Evolutionary conservation across 2,797 vertebrate genomes (phyloP), one percentile per base, ranked within the genome.

Genomic region (Cephalopachus bancanus): DNA sequence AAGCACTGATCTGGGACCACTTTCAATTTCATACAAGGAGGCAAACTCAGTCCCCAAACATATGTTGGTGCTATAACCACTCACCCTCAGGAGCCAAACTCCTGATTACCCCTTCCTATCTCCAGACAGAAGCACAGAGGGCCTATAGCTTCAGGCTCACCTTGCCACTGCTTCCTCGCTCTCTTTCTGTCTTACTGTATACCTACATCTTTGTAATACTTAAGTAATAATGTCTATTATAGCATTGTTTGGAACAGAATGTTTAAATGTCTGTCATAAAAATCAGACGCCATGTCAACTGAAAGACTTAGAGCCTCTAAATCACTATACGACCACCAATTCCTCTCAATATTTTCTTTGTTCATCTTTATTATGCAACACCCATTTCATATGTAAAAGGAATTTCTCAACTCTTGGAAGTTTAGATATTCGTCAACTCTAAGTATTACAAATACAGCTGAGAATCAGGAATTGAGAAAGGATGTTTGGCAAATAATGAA

Each of bases 401-500:
- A 75, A 85, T 67, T 88, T 85, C 26, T 28, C 30, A 71, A 85
- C 19, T 83, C 76, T n/a, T 95, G 30, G 16, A 79, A 92, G 33
- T 57, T 72, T 80, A 84, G 7, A 87, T 85, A 64, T 72, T 51
- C n/a, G 79, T 78, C 74, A 92, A 19, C 22, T 74, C 86, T 59
- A 83, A 79, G 30, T 65, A 83, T 44, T 76, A 28, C 76, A 95
- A 91, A 95, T n/a, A 28, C 53, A 93, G 37, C 49, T 76, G 72
- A 94, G 67, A 88, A 80, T 33, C 16, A 53, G 30, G 33, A 95
- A 71, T 84, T 89, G 71, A 94, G 72, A 91, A 91, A 78, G 24
- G 95, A 57, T 53, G 11, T 53, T 86, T 93, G 64, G 83, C 80
- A 93, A 93, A 57, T 64, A 92, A 92, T 67, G 49, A 91, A 89